Evolutionary conservation across 2,113 vertebrate genomes (phyloP), one percentile per base, ranked within the genome.

Genomic region (Strigops habroptila): DNA sequence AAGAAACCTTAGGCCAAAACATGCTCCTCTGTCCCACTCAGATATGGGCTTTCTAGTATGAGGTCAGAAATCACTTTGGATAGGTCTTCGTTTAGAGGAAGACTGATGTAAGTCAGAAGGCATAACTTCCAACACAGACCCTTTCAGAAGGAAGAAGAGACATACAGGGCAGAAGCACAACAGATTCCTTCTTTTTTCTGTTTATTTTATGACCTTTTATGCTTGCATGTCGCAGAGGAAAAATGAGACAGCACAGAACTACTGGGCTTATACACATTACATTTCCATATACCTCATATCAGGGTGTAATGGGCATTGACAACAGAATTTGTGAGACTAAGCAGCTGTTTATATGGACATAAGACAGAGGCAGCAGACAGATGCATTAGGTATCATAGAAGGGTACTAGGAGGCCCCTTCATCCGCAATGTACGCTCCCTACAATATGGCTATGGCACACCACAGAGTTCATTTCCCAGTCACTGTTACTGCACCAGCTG

Each of bases 111-210:
- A 96, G 81, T 49, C 48, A 82, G 57, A 76, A 64, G 6, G 7
- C 13, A 35, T 22, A 52, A 3, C 7, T 70, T 18, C 8, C 37
- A 88, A 13, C 18, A 48, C 13, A 69, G 46, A 28, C 6, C 16
- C 13, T 7, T 44, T 35, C 3, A 1, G 19, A 19, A 12, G 17
- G 15, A 80, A 28, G 41, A 75, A 78, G 27, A 24, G 10, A 23
- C 44, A 3, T 9, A 39, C 0, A 1, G 37, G 9, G 12, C 13
- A 92, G n/a, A 73, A 43, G 9, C 9, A 59, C 7, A 23, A n/a
- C 7, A 75, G 8, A 84, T 78, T 70, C 4, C 21, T 69, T 57
- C 18, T 60, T 15, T 84, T 92, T 71, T 28, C 12, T 37, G 5
- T 30, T 71, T 60, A 19, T 85, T 87, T 82, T 83, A 64, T 22